Evolutionary conservation across 2,113 vertebrate genomes (phyloP).

Genomic region (Menidia beryllina): DNA sequence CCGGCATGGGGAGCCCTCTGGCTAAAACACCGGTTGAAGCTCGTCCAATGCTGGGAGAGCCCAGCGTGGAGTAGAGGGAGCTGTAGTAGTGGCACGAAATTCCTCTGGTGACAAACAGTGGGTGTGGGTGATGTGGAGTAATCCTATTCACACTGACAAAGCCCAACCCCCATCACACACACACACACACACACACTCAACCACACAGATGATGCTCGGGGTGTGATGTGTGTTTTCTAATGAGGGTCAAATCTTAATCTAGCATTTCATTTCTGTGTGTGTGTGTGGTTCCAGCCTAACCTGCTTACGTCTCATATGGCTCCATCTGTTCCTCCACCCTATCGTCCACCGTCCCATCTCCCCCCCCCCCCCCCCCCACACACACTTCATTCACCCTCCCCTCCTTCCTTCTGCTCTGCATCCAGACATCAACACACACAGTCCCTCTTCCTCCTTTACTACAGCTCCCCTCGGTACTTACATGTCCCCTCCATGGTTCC

Average conservation of each 20-base stretch:
- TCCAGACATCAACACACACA: slow-evolving; percentile 71
- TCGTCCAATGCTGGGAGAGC: slow-evolving; percentile 46
- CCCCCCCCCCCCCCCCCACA: slow-evolving; percentile 44
- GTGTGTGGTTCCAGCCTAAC: slow-evolving; percentile 70
- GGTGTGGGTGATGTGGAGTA: slow-evolving; percentile 66
- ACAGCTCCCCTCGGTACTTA: slow-evolving; percentile 74
- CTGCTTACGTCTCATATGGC: slow-evolving; percentile 69
- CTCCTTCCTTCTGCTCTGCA: slow-evolving; percentile 39
- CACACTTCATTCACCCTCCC: background rate
- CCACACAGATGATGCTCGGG: slow-evolving; percentile 39
- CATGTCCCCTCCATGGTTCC: slow-evolving; percentile 83
- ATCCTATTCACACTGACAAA: slow-evolving; percentile 77
- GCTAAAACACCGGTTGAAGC: slow-evolving; percentile 63
- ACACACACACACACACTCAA: slow-evolving; percentile 18
- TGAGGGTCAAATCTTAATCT: slow-evolving; percentile 46
- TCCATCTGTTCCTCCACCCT: slow-evolving; percentile 62
- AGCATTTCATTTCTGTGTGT: slow-evolving; percentile 48
- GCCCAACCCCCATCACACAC: slow-evolving; percentile 54
- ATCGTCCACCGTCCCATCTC: slow-evolving; percentile 68
- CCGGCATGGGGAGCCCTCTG: slow-evolving; percentile 51
- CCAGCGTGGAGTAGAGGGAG: slow-evolving; percentile 46
- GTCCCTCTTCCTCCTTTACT: slow-evolving; percentile 43
- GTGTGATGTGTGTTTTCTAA: slow-evolving; percentile 7
- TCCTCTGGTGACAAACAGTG: slow-evolving; percentile 66
- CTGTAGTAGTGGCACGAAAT: slow-evolving; percentile 50